These are phyloP conservation scores for Brenthis ino DNA, from an alignment of 2,888 invertebrate genomes.

Conservation along the genomic window DNA sequence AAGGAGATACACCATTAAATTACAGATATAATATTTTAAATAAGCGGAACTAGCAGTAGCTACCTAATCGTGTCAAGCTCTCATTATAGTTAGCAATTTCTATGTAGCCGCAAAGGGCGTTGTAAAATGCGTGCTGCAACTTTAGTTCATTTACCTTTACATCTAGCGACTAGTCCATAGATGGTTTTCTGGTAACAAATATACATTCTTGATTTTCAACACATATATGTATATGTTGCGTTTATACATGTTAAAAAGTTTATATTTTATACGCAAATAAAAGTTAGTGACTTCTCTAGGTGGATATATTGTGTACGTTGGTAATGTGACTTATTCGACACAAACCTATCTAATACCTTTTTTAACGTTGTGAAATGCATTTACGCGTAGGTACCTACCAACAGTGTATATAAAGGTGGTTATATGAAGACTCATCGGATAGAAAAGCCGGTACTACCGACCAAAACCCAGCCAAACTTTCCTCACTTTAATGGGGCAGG, in stretches of 20 bases:
- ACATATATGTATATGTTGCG: too few species aligned
- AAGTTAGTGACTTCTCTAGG: too few species aligned
- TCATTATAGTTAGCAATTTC: conserved; percentile 28
- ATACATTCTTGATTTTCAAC: neutral
- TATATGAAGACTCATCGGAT: too few species aligned
- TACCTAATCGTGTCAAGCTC: conserved; percentile 30
- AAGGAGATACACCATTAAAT: neutral
- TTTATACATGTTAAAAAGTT: too few species aligned
- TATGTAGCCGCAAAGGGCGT: conserved; percentile 21
- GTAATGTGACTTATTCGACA: too few species aligned
- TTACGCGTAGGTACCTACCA: too few species aligned
- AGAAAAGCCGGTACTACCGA: too few species aligned
- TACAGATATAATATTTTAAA: conserved; percentile 21
- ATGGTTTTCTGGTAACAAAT: neutral
- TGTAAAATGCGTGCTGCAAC: conserved; percentile 17
- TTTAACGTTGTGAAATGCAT: neutral
- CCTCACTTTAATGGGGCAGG: too few species aligned
- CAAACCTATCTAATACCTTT: neutral
- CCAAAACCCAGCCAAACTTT: too few species aligned
- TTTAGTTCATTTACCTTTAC: conserved; percentile 25
- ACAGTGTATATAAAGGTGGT: too few species aligned
- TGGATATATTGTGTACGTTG: neutral
- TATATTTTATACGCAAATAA: too few species aligned
- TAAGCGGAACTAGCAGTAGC: conserved; percentile 29
- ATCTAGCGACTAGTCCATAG: neutral